Base-by-base conservation (phyloP, 2,888 invertebrate species). In the Scelioninae gen. 1 region DNA sequence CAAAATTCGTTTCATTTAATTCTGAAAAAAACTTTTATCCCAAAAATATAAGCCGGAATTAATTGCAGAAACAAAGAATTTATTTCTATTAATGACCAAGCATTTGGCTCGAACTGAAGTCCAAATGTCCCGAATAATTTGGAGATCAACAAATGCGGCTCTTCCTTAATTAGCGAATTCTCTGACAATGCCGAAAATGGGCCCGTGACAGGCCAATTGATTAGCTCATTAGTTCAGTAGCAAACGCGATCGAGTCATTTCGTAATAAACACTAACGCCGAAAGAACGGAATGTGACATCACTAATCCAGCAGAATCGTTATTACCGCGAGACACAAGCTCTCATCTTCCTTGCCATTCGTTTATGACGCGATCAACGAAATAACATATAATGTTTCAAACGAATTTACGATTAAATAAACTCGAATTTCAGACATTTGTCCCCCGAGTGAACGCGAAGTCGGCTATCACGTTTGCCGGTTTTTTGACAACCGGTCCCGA, bases 401-500 rank as follows among this genome's bases (percentile, higher is more conserved):
- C 16, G 51, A 76, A 83, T 69, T 72, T 55, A 77, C 72, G 75
- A 72, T 66, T 72, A 66, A 76, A 81, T 74, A 74, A 81, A 66
- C 11, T n/a, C 60, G 45, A 78, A 75, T 51, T 53, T 75, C 45
- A 5, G 72, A 63, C 68, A 38, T 65, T 55, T 49, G 51, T 74
- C 58, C n/a, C n/a, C n/a, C n/a, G n/a, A n/a, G n/a, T n/a, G n/a
- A n/a, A n/a, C 66, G 58, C 62, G 55, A 10, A 29, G 15, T 43
- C 45, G 34, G 56, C 62, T 74, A 75, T 69, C 77, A 69, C 69
- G 56, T 58, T 85, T 85, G 84, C 85, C 84, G 86, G 78, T 84
- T 85, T 86, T 86, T 86, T 82, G 82, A 84, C 72, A 84, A 84
- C 83, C 84, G 84, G 84, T 58, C 76, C 71, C 87, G 89, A 89